Evolutionary conservation across 2,113 vertebrate genomes (phyloP).

Genomic region (Electrona antarctica): DNA sequence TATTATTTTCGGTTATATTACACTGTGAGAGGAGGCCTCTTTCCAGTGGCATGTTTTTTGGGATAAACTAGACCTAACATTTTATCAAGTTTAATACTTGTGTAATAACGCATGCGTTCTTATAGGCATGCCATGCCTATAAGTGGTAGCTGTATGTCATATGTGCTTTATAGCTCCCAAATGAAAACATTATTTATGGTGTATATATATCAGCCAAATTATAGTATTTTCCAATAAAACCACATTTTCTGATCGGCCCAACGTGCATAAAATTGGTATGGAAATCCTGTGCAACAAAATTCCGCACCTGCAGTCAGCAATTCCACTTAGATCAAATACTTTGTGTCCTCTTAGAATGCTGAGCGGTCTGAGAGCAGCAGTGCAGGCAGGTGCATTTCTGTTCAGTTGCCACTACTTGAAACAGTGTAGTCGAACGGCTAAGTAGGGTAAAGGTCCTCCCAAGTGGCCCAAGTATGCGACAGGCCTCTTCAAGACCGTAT

Average conservation of each 20-base stretch:
- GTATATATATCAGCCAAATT: no score
- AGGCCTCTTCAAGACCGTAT: conserved; percentile 83
- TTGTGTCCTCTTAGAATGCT: conserved; percentile 68
- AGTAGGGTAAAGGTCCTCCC: conserved; percentile 84
- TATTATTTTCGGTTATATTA: no score
- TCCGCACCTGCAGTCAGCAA: conserved; percentile 64
- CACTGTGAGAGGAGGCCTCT: no score
- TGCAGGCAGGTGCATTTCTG: conserved; percentile 80
- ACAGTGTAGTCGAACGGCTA: conserved; percentile 73
- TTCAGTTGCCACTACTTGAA: conserved; percentile 80
- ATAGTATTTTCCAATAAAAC: not conserved
- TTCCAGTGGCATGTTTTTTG: no score
- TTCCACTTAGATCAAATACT: conserved; percentile 76
- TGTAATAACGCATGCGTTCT: no score
- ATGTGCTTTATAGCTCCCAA: no score
- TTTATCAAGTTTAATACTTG: no score
- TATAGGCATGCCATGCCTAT: no score
- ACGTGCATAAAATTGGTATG: conserved; percentile 1
- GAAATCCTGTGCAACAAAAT: conserved; percentile 40
- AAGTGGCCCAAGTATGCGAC: conserved; percentile 84
- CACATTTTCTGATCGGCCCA: not conserved
- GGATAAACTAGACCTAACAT: no score
- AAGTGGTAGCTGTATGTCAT: no score
- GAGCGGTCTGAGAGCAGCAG: conserved; percentile 71
- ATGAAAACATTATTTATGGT: no score